Evolutionary conservation across 1,140 invertebrate genomes (phyloP).

Genomic region (Anastrepha ludens): DNA sequence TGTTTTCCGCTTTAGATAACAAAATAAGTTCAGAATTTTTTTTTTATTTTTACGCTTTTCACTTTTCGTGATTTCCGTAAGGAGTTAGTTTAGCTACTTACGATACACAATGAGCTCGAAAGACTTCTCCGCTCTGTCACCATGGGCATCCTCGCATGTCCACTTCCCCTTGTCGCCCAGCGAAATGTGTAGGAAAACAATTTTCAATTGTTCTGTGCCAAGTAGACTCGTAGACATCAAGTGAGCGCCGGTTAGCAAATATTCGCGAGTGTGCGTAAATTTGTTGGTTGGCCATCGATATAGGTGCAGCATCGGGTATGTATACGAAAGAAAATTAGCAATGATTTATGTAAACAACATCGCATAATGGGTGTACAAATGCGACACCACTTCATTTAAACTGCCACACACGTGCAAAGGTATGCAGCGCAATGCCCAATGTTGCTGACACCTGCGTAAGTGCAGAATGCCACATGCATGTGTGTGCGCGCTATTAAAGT

Average conservation of each 20-base stretch:
- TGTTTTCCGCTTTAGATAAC: constrained; percentile 4
- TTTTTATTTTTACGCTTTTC: too few relatives aligned
- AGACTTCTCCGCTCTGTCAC: constrained; percentile 65
- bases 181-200: constrained; percentile 73
- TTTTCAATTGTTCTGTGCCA: constrained; percentile 68
- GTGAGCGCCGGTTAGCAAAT: not conserved
- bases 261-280: not conserved
- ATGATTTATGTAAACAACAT: constrained; percentile 55
- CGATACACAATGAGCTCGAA: constrained; percentile 74
- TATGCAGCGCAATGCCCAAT: not conserved
- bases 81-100: constrained; percentile 64
- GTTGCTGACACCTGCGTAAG: not conserved
- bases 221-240: not conserved
- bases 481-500: not conserved
- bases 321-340: constrained; percentile 8
- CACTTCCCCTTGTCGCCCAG: constrained; percentile 74
- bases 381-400: not conserved
- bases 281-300: not conserved
- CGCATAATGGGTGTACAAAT: constrained; percentile 55
- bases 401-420: not conserved
- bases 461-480: not conserved
- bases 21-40: not conserved
- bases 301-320: not conserved
- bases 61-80: not conserved
- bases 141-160: constrained; percentile 67